Percentiles rank a stretch among this genome's conserved stretches.
Evolutionary conservation across 2,888 invertebrate genomes (phyloP).

Genomic region (Drosophila eohydei): DNA sequence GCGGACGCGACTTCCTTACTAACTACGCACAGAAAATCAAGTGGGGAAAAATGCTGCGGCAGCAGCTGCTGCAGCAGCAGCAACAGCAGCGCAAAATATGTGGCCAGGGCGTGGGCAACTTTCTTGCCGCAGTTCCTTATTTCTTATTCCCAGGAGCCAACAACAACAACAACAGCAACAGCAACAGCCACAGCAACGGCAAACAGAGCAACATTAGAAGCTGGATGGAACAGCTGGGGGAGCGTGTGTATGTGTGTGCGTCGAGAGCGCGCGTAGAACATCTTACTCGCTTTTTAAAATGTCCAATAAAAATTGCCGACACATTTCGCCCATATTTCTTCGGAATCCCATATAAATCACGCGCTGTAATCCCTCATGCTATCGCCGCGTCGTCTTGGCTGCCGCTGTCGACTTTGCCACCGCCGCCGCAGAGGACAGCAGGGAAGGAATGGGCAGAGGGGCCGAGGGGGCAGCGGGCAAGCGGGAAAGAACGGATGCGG

Average conservation of each 20-base stretch:
- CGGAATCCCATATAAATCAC: constrained; percentile 86
- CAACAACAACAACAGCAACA: constrained; percentile 31
- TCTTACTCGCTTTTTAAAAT: constrained; percentile 86
- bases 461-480: not conserved
- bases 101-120: constrained; percentile 54
- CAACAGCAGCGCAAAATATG: constrained; percentile 69
- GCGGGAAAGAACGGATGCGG: not conserved
- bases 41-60: constrained; percentile 76
- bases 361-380: constrained; percentile 86
- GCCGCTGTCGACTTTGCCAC: constrained; percentile 60
- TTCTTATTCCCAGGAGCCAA: constrained; percentile 80
- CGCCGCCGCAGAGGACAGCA: constrained; percentile 28
- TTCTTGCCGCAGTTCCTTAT: constrained; percentile 76
- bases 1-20: constrained; percentile 78
- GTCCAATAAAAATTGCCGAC: constrained; percentile 86
- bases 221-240: constrained; percentile 12
- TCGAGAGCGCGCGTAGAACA: constrained; percentile 78
- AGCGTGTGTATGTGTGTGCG: constrained; percentile 17
- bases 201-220: constrained; percentile 54
- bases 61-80: constrained; percentile 55
- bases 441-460: not conserved
- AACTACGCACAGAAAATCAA: constrained; percentile 80
- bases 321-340: constrained; percentile 86
- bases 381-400: constrained; percentile 81
- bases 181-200: constrained; percentile 24